Evolutionary conservation across 2,797 vertebrate genomes (phyloP).

Genomic region (Catharus ustulatus): DNA sequence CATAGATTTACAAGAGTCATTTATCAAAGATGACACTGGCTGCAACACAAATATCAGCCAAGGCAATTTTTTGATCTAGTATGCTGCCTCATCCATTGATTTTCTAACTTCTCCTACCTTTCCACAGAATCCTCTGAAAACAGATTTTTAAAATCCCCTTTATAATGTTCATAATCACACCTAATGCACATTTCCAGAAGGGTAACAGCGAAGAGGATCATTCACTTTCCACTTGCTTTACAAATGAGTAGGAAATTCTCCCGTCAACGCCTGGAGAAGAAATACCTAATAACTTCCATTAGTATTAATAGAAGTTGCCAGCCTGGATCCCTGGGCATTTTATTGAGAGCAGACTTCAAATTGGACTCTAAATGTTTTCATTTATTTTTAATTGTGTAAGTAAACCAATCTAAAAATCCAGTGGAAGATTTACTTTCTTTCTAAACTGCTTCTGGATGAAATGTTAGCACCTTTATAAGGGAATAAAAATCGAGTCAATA

Average conservation of each 20-base stretch:
- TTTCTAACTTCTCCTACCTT: not conserved
- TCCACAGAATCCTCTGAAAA: not conserved
- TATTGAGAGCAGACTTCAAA: not conserved
- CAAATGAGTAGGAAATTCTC: conserved; percentile 7
- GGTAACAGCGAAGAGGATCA: not conserved
- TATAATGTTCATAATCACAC: not conserved
- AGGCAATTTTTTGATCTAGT: conserved; percentile 34
- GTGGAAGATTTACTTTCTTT: not conserved
- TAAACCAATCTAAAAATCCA: conserved; percentile 1
- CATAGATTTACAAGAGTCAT: conserved; percentile 43
- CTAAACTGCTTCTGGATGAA: not conserved
- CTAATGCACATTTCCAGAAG: conserved; percentile 11
- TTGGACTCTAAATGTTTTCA: not conserved
- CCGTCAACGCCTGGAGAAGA: not conserved
- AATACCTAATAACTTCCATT: not conserved
- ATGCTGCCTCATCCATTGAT: not conserved
- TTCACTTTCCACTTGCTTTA: not conserved
- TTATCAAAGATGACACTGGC: conserved; percentile 49
- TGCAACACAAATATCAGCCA: conserved; percentile 3
- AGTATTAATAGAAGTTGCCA: conserved; percentile 9
- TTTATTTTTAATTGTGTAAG: conserved; percentile 41
- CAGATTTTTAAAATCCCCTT: not conserved
- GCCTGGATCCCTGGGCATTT: not conserved
- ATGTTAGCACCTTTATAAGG: not conserved
- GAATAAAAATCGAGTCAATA: not conserved